Evolutionary conservation across 2,888 invertebrate species (phyloP).

Genomic region (Stramonita haemastoma): DNA sequence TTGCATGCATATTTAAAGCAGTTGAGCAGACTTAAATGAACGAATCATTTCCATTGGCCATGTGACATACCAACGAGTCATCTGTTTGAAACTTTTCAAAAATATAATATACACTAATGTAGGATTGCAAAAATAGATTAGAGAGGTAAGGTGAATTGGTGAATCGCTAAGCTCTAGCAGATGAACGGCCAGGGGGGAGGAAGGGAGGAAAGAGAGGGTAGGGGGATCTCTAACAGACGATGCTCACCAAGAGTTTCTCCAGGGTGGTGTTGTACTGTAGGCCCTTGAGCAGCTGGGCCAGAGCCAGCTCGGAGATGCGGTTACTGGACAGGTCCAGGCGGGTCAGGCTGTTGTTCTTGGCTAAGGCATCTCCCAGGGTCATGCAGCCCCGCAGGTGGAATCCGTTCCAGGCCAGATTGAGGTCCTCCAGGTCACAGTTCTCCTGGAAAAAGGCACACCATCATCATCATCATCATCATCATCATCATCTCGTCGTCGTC

Average conservation of each 20-base stretch:
- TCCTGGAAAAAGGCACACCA: constrained; percentile 48
- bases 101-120: too few relatives aligned
- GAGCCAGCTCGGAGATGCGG: constrained; percentile 61
- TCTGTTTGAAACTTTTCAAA: too few relatives aligned
- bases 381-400: constrained; percentile 64
- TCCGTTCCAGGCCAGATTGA: constrained; percentile 71
- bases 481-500: not conserved
- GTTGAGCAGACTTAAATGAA: too few relatives aligned
- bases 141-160: too few relatives aligned
- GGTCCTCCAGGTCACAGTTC: constrained; percentile 61
- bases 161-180: too few relatives aligned
- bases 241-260: constrained; percentile 57
- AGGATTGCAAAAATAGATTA: too few relatives aligned
- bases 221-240: not conserved
- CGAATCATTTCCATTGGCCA: too few relatives aligned
- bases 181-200: too few relatives aligned
- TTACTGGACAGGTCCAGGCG: constrained; percentile 70
- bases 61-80: too few relatives aligned
- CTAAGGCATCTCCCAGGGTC: constrained; percentile 58
- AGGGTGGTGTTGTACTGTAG: constrained; percentile 63
- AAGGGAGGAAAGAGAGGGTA: too few relatives aligned
- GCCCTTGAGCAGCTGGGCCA: constrained; percentile 64
- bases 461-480: constrained; percentile 11
- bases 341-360: constrained; percentile 58
- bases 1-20: too few relatives aligned